A percentile compares a stretch with the other conserved stretches of the same genome.
phyloP scores from a whole-genome alignment of 2,888 invertebrate genomes.

The Pseudococcus viburni region DNA sequence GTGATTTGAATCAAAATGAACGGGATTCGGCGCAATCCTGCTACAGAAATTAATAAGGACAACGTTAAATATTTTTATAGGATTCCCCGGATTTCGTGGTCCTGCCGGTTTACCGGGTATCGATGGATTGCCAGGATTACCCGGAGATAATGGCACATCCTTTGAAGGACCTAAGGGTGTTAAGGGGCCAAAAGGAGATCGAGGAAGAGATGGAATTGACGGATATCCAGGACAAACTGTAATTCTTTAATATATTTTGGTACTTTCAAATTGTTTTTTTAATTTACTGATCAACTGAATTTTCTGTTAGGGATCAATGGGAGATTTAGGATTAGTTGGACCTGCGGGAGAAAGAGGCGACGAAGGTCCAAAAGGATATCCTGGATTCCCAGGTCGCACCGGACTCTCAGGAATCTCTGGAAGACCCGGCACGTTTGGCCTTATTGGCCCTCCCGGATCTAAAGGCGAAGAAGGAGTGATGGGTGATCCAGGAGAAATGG shows the following conservation, averaged over 20 bases:
- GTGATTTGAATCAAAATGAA: too few relatives aligned
- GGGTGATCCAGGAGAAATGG: constrained; percentile 74
- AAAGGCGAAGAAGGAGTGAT: constrained; percentile 72
- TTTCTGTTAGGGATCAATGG: constrained; percentile 71
- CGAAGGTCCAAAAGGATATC: constrained; percentile 71
- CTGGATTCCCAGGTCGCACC: constrained; percentile 71
- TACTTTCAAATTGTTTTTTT: neutral
- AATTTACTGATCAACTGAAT: constrained; percentile 58
- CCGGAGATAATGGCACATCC: constrained; percentile 72
- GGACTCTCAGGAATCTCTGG: constrained; percentile 72
- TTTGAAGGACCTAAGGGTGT: constrained; percentile 73
- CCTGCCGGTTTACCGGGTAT: constrained; percentile 74
- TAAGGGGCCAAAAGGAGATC: constrained; percentile 72
- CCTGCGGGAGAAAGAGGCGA: constrained; percentile 75
- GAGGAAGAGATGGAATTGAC: constrained; percentile 70
- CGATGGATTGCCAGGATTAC: constrained; percentile 71
- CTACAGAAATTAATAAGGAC: too few relatives aligned
- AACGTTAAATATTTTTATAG: constrained; percentile 56
- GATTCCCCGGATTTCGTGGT: constrained; percentile 72
- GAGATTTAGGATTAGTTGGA: constrained; percentile 72
- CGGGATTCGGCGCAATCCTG: too few relatives aligned
- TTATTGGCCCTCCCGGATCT: constrained; percentile 71
- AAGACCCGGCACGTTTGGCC: constrained; percentile 75
- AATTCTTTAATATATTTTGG: neutral
- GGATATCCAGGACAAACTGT: constrained; percentile 72